Percentiles rank a stretch among this genome's conserved stretches.
Conservation (phyloP, 2,888 invertebrate species). For the Chymomyza fuscimana region DNA sequence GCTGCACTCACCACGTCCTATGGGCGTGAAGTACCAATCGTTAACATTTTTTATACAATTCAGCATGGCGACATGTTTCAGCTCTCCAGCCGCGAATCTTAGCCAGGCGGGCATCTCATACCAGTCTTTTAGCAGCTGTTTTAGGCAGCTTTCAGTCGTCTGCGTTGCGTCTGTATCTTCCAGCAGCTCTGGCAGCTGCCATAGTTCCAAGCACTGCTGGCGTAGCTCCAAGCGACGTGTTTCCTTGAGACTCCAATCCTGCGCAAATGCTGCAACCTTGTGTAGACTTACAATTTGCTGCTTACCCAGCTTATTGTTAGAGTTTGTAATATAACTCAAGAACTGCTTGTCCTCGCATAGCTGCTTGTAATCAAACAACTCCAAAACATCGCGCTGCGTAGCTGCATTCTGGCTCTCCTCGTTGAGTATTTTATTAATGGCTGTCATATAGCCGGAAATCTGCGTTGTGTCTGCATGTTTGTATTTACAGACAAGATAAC, state of each 20-base stretch:
- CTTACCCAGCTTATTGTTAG: conserved; percentile 87
- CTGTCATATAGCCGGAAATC: conserved; percentile 85
- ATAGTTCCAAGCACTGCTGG: conserved; percentile 85
- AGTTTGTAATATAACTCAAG: conserved; percentile 87
- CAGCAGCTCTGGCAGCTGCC: conserved; percentile 84
- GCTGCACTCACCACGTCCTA: conserved; percentile 73
- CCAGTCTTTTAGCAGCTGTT: conserved; percentile 73
- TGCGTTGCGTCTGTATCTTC: conserved; percentile 52
- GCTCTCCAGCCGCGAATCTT: conserved; percentile 39
- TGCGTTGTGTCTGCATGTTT: conserved; percentile 84
- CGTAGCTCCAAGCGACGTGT: conserved; percentile 86
- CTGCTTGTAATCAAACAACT: conserved; percentile 87
- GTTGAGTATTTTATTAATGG: conserved; percentile 82
- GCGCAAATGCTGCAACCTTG: conserved; percentile 91
- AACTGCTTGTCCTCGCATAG: conserved; percentile 87
- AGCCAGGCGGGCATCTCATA: conserved; percentile 67
- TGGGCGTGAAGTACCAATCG: conserved; percentile 85
- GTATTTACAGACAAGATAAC: conserved; percentile 93
- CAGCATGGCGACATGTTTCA: conserved; percentile 53
- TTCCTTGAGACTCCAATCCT: conserved; percentile 86
- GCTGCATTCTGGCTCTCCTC: conserved; percentile 55
- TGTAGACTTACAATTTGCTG: conserved; percentile 88
- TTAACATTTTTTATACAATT: conserved; percentile 78
- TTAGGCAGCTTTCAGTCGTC: conserved; percentile 79
- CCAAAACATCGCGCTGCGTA: conserved; percentile 81